These are phyloP conservation scores for Crenuchus spilurus DNA, from an alignment of 2,797 vertebrate species.

Conservation along the genomic window DNA sequence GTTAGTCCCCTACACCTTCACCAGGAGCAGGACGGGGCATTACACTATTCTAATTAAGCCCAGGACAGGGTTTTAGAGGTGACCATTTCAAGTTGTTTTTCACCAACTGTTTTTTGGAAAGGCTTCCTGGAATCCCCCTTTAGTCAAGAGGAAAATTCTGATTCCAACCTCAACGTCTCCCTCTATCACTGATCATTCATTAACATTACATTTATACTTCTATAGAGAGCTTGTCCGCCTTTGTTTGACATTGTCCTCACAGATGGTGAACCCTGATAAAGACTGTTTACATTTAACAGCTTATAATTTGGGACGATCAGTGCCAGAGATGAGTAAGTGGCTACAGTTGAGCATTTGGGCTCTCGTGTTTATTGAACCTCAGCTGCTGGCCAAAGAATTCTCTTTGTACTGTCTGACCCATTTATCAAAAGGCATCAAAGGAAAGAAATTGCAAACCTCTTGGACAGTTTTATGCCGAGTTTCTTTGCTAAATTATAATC, in stretches of 20 bases:
- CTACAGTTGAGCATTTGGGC: constrained; percentile 22
- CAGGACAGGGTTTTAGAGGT: no score
- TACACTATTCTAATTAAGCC: no score
- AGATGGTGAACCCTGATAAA: constrained; percentile 22
- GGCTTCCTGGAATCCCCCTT: background rate
- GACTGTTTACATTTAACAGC: constrained; percentile 27
- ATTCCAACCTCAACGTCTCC: background rate
- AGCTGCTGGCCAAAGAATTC: constrained; percentile 37
- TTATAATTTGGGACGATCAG: constrained; percentile 14
- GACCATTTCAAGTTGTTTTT: no score
- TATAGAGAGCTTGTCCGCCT: constrained; percentile 20
- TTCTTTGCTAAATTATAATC: background rate
- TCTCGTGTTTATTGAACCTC: constrained; percentile 53
- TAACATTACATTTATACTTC: constrained; percentile 9
- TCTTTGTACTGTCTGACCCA: constrained; percentile 19
- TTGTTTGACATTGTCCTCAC: constrained; percentile 38
- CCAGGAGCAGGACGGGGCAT: no score
- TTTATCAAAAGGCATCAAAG: constrained; percentile 31
- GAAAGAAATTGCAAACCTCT: constrained; percentile 10
- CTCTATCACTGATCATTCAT: background rate
- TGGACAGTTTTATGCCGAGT: background rate
- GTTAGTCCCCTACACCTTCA: no score
- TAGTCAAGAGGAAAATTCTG: background rate
- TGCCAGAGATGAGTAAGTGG: constrained; percentile 14
- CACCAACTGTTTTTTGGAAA: no score